Evolutionary conservation across 2,113 vertebrate genomes (phyloP).

Genomic region (Nansenia antarctica): DNA sequence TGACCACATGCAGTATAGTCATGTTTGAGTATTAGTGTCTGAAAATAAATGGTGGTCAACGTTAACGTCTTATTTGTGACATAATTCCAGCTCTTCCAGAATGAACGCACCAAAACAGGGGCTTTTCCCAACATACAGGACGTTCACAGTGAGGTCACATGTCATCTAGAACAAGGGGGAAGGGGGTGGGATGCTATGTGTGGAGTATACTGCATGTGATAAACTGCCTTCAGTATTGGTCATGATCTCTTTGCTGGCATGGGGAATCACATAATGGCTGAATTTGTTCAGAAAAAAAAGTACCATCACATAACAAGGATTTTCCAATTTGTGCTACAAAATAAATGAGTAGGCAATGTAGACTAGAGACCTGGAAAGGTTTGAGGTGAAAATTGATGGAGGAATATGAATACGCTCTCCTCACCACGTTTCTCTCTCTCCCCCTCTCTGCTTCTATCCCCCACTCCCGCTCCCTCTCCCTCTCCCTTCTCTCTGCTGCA

Average conservation of each 20-base stretch:
- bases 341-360: background rate
- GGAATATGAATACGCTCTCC: background rate
- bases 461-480: conserved; percentile 34
- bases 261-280: background rate
- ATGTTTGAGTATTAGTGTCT: background rate
- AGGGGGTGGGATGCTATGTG: too few species aligned
- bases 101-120: conserved; percentile 19
- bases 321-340: background rate
- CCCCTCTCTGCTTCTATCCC: conserved; percentile 8
- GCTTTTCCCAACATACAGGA: background rate
- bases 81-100: conserved; percentile 39
- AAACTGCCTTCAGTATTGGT: background rate
- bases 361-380: background rate
- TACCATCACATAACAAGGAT: background rate
- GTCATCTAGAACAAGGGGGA: too few species aligned
- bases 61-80: conserved; percentile 45
- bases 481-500: conserved; percentile 59
- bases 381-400: background rate
- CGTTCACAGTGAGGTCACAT: conserved; percentile 1
- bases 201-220: too few species aligned
- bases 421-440: background rate
- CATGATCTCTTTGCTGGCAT: background rate
- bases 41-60: background rate
- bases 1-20: background rate
- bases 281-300: background rate